Conservation (phyloP, 1,140 invertebrate species). For the Brachionus rubens region DNA sequence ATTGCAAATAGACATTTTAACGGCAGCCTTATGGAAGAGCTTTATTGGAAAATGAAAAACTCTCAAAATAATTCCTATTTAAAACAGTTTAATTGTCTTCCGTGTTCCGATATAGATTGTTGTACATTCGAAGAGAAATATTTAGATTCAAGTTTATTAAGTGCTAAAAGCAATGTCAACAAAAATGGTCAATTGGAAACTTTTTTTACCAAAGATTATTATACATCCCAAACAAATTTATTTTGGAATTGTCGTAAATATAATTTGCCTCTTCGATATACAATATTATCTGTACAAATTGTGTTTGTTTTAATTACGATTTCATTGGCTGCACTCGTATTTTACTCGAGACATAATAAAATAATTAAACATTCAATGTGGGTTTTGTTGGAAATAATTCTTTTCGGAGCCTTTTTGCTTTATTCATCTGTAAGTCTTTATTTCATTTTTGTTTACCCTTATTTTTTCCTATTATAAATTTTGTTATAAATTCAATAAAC, state of each 20-base stretch:
- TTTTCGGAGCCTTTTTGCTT: conserved; percentile 19
- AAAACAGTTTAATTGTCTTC: conserved; percentile 35
- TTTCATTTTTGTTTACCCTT: not conserved
- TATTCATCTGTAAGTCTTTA: conserved; percentile 38
- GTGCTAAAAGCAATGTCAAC: not conserved
- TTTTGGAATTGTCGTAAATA: conserved; percentile 30
- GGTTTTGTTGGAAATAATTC: conserved; percentile 40
- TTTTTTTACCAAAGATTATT: not conserved
- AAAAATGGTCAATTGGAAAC: not conserved
- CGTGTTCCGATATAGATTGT: conserved; percentile 23
- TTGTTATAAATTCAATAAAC: no score
- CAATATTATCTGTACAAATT: conserved; percentile 24
- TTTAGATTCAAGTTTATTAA: not conserved
- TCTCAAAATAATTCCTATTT: conserved; percentile 27
- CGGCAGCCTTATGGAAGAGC: not conserved
- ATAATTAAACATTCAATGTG: conserved; percentile 46
- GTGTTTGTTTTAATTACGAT: conserved; percentile 16
- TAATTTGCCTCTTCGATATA: conserved; percentile 18
- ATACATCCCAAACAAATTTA: not conserved
- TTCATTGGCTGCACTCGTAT: conserved; percentile 15
- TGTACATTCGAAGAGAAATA: not conserved
- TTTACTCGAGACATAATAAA: conserved; percentile 14
- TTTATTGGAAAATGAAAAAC: conserved; percentile 45
- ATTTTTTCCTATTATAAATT: no score
- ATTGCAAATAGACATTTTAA: not conserved